Conservation (phyloP, 35 echinoderm and acorn worm species). For the Lytechinus pictus region DNA sequence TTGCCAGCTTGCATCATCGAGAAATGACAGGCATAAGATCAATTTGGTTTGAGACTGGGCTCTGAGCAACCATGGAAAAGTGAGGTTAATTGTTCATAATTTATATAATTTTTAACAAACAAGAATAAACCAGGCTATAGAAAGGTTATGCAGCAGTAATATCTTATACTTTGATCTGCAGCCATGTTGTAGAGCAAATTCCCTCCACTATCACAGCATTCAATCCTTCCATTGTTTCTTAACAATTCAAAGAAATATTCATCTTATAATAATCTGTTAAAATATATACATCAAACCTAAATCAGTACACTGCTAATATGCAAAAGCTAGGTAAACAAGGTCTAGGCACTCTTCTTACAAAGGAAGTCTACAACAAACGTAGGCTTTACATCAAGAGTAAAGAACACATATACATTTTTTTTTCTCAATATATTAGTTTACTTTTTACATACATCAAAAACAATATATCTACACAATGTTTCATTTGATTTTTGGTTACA, state of each 20-base stretch:
- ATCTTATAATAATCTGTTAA: not conserved
- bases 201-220: not conserved
- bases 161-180: not conserved
- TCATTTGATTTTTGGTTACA: not conserved
- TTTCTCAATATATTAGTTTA: constrained; percentile 31
- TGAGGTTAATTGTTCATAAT: no score
- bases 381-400: constrained; percentile 14
- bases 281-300: constrained; percentile 14
- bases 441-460: constrained; percentile 15
- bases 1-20: no score
- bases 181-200: not conserved
- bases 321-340: not conserved
- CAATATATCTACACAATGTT: not conserved
- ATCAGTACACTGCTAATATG: not conserved
- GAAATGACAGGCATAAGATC: no score
- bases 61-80: not conserved
- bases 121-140: not conserved
- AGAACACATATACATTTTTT: constrained; percentile 18
- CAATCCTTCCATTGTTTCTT: not conserved
- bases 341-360: constrained; percentile 31
- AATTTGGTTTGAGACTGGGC: no score
- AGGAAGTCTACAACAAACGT: not conserved
- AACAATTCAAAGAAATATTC: not conserved
- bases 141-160: not conserved
- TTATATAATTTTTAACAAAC: no score